Conservation (phyloP, 92 coral and sea anemone genomes). For the Zoanthus sansibaricus region DNA sequence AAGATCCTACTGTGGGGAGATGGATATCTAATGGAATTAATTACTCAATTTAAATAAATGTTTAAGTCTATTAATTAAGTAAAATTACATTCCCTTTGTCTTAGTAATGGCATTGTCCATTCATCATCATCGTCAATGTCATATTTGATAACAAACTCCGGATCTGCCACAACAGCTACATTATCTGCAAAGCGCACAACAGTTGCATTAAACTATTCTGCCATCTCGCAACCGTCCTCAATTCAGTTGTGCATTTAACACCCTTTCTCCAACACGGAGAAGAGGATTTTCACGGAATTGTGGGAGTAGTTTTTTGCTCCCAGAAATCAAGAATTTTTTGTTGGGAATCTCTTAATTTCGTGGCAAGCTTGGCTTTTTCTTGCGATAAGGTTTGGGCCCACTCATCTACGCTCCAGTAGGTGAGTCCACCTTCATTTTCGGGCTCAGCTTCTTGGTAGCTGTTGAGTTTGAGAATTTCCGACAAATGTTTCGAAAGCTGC, state of each 20-base stretch:
- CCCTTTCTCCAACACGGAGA: slow-evolving; percentile 46
- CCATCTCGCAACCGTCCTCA: slow-evolving; percentile 37
- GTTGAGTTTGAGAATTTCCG: slow-evolving; percentile 34
- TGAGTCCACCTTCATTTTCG: slow-evolving; percentile 32
- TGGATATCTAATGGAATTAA: slow-evolving; percentile 7
- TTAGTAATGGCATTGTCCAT: slow-evolving; percentile 46
- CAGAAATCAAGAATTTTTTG: slow-evolving; percentile 24
- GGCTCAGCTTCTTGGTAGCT: slow-evolving; percentile 34
- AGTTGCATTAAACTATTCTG: slow-evolving; percentile 34
- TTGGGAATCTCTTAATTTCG: slow-evolving; percentile 38
- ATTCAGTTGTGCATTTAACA: slow-evolving; percentile 42
- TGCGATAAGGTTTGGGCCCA: slow-evolving; percentile 36
- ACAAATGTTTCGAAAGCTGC: slow-evolving; percentile 36
- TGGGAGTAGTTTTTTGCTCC: slow-evolving; percentile 39
- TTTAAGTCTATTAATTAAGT: slow-evolving; percentile 7
- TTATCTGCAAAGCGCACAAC: slow-evolving; percentile 3
- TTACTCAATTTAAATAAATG: not conserved
- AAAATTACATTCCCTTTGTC: slow-evolving; percentile 39
- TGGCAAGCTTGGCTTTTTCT: slow-evolving; percentile 50
- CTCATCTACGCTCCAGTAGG: slow-evolving; percentile 33
- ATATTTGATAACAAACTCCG: slow-evolving; percentile 34
- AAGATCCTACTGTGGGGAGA: not conserved
- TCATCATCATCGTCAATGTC: slow-evolving; percentile 46
- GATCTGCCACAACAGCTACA: slow-evolving; percentile 1
- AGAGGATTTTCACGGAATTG: slow-evolving; percentile 44